Evolutionary conservation across 2,797 vertebrate species (phyloP), one percentile per base, ranked within the genome.

Genomic region (Furcifer pardalis): DNA sequence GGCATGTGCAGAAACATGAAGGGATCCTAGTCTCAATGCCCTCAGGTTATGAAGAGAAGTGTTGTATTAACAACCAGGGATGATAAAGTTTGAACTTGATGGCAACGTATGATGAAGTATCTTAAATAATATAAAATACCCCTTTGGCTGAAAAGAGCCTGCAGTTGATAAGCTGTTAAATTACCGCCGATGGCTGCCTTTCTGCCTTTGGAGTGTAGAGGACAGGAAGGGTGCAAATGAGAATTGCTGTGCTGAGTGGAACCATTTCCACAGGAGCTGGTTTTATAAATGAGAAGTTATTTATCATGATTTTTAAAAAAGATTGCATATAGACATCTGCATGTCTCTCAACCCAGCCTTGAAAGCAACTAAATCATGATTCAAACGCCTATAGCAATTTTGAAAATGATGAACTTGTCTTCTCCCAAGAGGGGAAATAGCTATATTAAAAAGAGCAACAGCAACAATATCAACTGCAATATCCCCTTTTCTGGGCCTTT

Each of bases 241-340:
- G 88, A 69, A 4, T 90, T 89, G 82, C 84, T 17, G 21, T 78
- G 86, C 0, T 0, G 88, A 86, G 78, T 0, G 1, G 74, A 93
- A 91, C 88, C 60, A 88, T 87, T 92, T 92, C 89, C 90, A 93
- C 87, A 88, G 81, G 86, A 92, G 89, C 87, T 84, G 44, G 91
- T 92, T 86, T 92, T 90, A 94, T 91, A 91, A 93, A 92, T 91
- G 84, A 88, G 80, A 91, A 83, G 87, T 90, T 91, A 93, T 94
- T 93, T 92, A 89, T 92, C 87, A 89, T 82, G 60, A 92, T 94
- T 94, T 56, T 15, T 56, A n/a, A 90, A 92, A 93, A 92, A 46
- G 0, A 1, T 82, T 84, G 79, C 77, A 72, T 91, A 93, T 89
- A 89, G 91, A 91, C 87, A 91, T 89, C 84, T 89, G 49, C 77